Conservation (phyloP, 1,140 invertebrate species). For the Platorchestia sp. region DNA sequence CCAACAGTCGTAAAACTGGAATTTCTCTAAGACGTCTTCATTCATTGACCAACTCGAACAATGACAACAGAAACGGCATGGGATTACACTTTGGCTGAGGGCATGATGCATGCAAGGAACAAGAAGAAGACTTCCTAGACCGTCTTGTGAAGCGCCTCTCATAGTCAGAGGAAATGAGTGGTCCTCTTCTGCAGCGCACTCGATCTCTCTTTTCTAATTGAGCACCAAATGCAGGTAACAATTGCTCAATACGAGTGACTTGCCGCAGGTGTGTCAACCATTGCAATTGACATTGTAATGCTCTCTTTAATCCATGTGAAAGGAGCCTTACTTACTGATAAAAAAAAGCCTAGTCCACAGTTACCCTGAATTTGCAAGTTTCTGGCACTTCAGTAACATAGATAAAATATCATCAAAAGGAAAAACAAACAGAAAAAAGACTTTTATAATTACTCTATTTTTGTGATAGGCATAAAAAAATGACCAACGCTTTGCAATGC, state of each 20-base stretch:
- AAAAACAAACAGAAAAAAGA: neutral
- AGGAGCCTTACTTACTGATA: too few species aligned
- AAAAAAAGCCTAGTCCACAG: too few species aligned
- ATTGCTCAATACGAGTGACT: neutral
- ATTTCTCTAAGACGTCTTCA: neutral
- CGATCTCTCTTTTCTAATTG: constrained; percentile 27
- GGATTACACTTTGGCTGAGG: neutral
- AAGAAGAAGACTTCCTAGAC: neutral
- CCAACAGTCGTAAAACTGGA: neutral
- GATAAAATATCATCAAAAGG: neutral
- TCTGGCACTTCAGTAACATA: too few species aligned
- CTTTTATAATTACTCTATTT: neutral
- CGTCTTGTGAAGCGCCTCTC: neutral
- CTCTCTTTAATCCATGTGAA: too few species aligned
- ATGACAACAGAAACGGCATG: neutral
- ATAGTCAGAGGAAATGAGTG: neutral
- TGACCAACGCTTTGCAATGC: neutral
- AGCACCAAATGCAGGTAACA: neutral
- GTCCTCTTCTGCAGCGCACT: neutral
- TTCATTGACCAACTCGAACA: neutral
- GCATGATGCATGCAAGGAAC: neutral
- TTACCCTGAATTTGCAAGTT: too few species aligned
- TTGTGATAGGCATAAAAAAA: neutral
- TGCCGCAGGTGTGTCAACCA: neutral
- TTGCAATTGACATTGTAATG: neutral